These are phyloP conservation scores for Phylloscopus trochilus DNA, from an alignment of 2,113 vertebrate species.

Conservation along the genomic window DNA sequence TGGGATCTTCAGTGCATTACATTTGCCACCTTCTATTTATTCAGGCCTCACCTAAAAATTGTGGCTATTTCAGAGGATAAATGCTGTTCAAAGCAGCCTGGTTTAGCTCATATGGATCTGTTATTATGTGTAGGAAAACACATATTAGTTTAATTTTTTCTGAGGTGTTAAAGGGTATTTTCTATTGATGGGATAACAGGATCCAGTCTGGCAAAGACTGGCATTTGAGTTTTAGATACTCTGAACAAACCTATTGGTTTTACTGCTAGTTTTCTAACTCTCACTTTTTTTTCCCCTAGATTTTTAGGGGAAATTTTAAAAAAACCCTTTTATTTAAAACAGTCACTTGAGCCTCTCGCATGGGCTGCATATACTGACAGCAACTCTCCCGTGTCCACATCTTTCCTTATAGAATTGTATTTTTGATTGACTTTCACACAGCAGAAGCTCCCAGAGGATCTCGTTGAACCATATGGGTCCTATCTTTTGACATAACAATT, in stretches of 20 bases:
- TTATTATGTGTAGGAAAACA: not conserved
- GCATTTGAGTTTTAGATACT: not conserved
- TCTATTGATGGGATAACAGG: not conserved
- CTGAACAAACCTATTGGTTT: not conserved
- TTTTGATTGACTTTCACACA: conserved; percentile 57
- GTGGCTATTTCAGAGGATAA: not conserved
- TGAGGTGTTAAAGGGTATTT: not conserved
- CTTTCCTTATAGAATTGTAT: not conserved
- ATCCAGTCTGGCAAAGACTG: not conserved
- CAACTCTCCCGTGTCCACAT: not conserved
- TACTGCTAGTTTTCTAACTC: not conserved
- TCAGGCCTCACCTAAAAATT: not conserved
- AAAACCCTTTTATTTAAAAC: not conserved
- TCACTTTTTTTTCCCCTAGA: not conserved
- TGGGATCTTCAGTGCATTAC: not conserved
- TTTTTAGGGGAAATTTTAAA: not conserved
- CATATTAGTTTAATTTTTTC: not conserved
- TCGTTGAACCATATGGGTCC: conserved; percentile 42
- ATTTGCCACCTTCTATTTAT: not conserved
- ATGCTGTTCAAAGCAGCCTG: not conserved
- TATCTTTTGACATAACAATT: conserved; percentile 65
- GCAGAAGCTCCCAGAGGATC: conserved; percentile 46
- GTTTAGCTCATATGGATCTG: not conserved
- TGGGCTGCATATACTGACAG: not conserved
- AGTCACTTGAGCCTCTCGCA: not conserved